Base-by-base conservation (phyloP, 1,140 invertebrate species). In the Leptinotarsa undecemlineata region DNA sequence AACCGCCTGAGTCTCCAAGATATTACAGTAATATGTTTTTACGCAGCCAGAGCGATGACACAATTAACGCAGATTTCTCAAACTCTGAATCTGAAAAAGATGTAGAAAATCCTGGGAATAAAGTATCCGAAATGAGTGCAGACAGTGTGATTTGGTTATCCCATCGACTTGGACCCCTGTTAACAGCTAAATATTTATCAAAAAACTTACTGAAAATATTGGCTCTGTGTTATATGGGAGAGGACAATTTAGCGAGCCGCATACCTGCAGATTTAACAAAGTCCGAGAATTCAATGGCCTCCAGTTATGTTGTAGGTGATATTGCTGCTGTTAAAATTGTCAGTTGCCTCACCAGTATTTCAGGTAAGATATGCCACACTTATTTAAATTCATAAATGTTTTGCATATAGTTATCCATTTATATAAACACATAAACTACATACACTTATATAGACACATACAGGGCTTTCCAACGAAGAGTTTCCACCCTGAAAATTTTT, bases 201-300 rank as follows among this genome's bases (percentile, higher is more conserved):
- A 88, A 95, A 60, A 98, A 98, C 88, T 87, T 99, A 51, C 86
- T 99, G 4, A 91, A 96, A 78, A 98, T 99, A 93, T 85, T 99
- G 15, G 94, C 95, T 0, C 85, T 98, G 0, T 99, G 97, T 85
- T 99, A 98, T 83, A 90, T 95, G 23, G 95, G 95, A 0, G 90
- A 91, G 80, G 93, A 96, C 75, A 95, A 95, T 85, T 86, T 96
- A 19, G 82, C 88, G 60, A 83, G 88, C 3, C 79, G 82, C n/a
- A 48, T 21, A 62, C 86, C 85, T n/a, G 81, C 80, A 0, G 68
- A 82, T 87, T 76, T 87, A 17, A 86, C 79, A 68, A 13, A 67
- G 66, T 61, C 20, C 70, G 82, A 91, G 75, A 86, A 79, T 86
- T 89, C 64, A 88, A 86, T 91, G 71, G 86, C 89, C 4, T 89